Evolutionary conservation across 1,140 invertebrate genomes (phyloP), one percentile per base, ranked within the genome.

Genomic region (Araneus ventricosus): DNA sequence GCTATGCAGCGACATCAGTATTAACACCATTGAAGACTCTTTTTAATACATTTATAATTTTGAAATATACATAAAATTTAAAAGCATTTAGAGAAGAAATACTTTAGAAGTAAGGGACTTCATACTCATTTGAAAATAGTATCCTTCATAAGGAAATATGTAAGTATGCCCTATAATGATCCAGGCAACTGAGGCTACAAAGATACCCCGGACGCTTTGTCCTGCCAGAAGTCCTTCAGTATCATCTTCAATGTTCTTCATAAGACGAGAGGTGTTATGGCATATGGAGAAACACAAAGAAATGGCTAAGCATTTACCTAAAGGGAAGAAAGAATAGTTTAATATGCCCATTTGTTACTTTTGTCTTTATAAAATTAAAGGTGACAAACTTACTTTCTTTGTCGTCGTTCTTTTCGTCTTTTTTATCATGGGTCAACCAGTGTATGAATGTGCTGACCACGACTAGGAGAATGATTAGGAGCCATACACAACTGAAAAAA

Each of bases 171-270:
- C 91, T 24, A 93, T 14, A 20, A 80, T 80, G 24, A 93, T 80
- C 91, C 91, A 93, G 1, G 85, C 91, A 0, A 93, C 37, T 20
- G 85, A 75, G 0, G 52, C 84, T 17, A 93, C 91, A 22, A 79
- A 22, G 5, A 93, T 57, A 1, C 91, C 91, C 4, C 91, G 17
- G 27, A 93, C 91, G 34, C 84, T n/a, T n/a, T 87, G 59, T 22
- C 84, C 91, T 7, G 85, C n/a, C 61, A 93, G 22, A 20, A 61
- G 20, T 2, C 85, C 67, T 37, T 93, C 91, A 0, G 41, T 80
- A 22, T 93, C 91, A 5, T 93, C 91, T 80, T 93, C 85, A 5
- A 93, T 80, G 34, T 93, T 93, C 24, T 88, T 93, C 41, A 88
- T 57, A 24, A 93, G 91, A 22, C 67, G 84, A 22, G 37, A 39